Conservation (phyloP, 2,797 vertebrate genomes). For the Diplodus puntazzo region DNA sequence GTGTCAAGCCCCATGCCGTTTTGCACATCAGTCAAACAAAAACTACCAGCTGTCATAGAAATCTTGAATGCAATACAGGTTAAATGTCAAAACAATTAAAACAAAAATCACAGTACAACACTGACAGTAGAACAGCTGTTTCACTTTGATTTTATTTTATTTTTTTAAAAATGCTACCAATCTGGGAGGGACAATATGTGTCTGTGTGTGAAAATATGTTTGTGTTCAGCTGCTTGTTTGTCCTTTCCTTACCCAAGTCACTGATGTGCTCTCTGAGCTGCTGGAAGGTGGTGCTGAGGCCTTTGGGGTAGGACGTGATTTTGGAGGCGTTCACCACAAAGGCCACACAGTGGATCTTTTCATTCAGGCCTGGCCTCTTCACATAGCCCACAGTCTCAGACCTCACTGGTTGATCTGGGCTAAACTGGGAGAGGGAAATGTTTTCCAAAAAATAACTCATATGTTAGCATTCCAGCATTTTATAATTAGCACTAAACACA, state of each 20-base stretch:
- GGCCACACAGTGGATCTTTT: slow-evolving; percentile 83
- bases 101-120: neutral
- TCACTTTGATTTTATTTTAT: neutral
- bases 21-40: neutral
- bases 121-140: neutral
- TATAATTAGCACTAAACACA: neutral
- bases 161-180: neutral
- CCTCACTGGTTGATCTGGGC: slow-evolving; percentile 69
- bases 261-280: slow-evolving; percentile 80
- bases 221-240: neutral
- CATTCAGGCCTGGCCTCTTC: slow-evolving; percentile 65
- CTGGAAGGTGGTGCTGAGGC: slow-evolving; percentile 65
- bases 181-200: neutral
- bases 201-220: neutral
- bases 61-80: neutral
- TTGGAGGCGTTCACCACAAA: slow-evolving; percentile 80
- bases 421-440: slow-evolving; percentile 67
- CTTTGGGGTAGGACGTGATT: slow-evolving; percentile 61
- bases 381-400: slow-evolving; percentile 72
- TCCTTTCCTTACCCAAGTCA: slow-evolving; percentile 76
- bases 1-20: neutral
- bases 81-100: neutral
- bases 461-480: neutral
- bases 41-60: neutral
- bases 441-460: neutral